Evolutionary conservation across 2,113 vertebrate species (phyloP).

Genomic region (Cichladusa arquata): DNA sequence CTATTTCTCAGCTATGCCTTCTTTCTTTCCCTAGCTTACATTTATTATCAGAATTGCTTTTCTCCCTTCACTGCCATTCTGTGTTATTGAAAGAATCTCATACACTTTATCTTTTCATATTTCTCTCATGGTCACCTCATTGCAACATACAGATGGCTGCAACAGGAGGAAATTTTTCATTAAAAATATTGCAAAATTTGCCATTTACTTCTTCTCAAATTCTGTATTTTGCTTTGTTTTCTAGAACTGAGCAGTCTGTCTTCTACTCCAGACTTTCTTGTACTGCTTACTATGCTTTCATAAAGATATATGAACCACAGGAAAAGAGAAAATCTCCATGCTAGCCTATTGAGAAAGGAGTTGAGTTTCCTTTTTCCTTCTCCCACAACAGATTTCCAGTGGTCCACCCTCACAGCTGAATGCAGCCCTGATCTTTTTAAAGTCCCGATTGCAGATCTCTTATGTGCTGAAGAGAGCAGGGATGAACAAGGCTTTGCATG

Average conservation of each 20-base stretch:
- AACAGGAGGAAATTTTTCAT: background rate
- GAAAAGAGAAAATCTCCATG: background rate
- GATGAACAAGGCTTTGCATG: background rate
- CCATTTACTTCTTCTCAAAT: background rate
- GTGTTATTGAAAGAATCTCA: background rate
- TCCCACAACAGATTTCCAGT: background rate
- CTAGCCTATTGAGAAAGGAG: background rate
- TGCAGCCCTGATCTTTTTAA: background rate
- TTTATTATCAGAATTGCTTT: slow-evolving; percentile 16
- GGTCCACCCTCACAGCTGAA: background rate
- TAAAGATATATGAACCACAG: background rate
- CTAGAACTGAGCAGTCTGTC: background rate
- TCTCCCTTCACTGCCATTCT: background rate
- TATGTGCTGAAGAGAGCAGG: background rate
- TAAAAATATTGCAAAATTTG: background rate
- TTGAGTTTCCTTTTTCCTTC: background rate
- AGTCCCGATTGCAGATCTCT: background rate
- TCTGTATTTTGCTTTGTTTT: background rate
- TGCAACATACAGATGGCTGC: background rate
- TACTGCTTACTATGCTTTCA: background rate
- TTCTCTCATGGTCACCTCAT: background rate
- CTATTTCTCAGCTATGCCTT: slow-evolving; percentile 25
- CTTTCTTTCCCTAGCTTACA: background rate
- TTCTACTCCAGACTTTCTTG: background rate
- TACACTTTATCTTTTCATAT: background rate